These are phyloP conservation scores for Butastur rufipennis DNA, from an alignment of 2,113 vertebrate genomes.

Conservation along the genomic window DNA sequence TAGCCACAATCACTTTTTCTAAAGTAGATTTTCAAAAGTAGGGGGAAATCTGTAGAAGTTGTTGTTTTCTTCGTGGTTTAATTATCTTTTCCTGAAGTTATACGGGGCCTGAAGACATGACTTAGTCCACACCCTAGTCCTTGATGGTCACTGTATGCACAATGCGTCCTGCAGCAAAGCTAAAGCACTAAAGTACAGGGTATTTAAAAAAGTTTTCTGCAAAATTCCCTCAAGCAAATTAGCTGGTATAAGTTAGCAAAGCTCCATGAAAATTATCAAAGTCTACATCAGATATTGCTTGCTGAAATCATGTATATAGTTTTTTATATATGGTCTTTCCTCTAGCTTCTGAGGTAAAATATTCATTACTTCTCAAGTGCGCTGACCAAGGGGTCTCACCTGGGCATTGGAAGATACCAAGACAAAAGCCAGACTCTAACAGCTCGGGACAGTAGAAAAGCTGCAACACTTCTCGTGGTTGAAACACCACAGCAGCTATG, in stretches of 20 bases:
- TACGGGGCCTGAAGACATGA: background rate
- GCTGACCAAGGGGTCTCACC: background rate
- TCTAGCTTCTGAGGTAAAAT: background rate
- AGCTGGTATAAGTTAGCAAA: background rate
- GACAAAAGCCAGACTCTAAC: background rate
- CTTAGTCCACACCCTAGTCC: background rate
- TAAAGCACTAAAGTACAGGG: background rate
- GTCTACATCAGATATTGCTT: background rate
- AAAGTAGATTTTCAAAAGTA: background rate
- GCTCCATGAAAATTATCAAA: background rate
- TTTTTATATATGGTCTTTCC: background rate
- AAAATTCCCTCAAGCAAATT: background rate
- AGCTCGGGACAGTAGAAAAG: background rate
- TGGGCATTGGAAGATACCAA: background rate
- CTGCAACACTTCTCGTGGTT: background rate
- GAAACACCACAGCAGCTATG: background rate
- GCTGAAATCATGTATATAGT: background rate
- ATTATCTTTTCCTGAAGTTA: background rate
- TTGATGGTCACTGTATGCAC: background rate
- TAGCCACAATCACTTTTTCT: background rate
- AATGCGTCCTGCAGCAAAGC: background rate
- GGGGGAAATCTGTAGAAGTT: background rate
- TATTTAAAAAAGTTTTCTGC: background rate
- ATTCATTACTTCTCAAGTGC: background rate
- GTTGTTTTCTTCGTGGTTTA: background rate